These are phyloP conservation scores for Acanthurus tractus DNA, from an alignment of 2,797 vertebrate genomes.

Conservation along the genomic window DNA sequence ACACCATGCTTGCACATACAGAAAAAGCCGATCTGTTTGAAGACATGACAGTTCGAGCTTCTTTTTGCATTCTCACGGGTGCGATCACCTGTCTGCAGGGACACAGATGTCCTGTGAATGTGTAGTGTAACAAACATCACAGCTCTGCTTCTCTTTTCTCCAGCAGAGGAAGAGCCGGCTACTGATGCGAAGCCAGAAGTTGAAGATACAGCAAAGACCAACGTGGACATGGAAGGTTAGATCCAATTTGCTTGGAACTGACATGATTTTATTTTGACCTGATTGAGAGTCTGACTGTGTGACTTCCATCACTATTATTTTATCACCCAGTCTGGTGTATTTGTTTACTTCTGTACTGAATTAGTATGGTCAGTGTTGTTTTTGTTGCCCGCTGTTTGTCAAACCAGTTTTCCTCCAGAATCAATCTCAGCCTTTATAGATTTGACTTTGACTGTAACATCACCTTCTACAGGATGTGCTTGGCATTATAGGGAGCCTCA, in stretches of 20 bases:
- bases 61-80: background rate
- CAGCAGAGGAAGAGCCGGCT: conserved; percentile 58
- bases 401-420: conserved; percentile 41
- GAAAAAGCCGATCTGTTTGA: conserved; percentile 3
- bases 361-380: conserved; percentile 36
- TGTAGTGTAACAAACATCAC: conserved; percentile 26
- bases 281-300: conserved; percentile 48
- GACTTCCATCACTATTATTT: conserved; percentile 45
- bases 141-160: conserved; percentile 30
- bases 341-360: conserved; percentile 46
- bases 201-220: conserved; percentile 35
- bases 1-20: background rate
- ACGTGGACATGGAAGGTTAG: conserved; percentile 74
- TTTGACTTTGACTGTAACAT: conserved; percentile 22
- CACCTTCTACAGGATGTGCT: conserved; percentile 9
- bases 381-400: conserved; percentile 42
- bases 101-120: conserved; percentile 1
- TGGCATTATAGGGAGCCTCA: conserved; percentile 13
- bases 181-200: conserved; percentile 56
- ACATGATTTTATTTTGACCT: conserved; percentile 44
- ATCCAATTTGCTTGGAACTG: conserved; percentile 41
- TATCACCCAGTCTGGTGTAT: conserved; percentile 23
- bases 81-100: conserved; percentile 20
- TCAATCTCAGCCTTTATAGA: conserved; percentile 37
- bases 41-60: conserved; percentile 2